Conservation (phyloP, 2,797 vertebrate species). For the Poecilia picta region DNA sequence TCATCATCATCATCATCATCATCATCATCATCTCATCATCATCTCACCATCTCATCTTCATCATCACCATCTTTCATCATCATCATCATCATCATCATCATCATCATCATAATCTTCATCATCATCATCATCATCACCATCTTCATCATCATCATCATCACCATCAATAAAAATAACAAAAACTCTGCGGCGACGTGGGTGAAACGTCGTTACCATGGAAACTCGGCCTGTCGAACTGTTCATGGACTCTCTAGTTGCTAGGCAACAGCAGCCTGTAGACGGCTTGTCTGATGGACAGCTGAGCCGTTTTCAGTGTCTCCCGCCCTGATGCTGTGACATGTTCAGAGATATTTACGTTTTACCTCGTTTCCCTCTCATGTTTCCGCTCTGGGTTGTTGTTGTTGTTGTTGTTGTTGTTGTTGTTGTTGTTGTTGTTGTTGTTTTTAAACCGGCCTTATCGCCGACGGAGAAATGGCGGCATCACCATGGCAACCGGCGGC, state of each 20-base stretch:
- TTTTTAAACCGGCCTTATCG: background rate
- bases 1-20: no score
- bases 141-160: background rate
- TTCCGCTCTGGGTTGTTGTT: background rate
- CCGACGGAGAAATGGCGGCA: background rate
- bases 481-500: background rate
- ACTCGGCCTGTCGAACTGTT: slow-evolving; percentile 18
- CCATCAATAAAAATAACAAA: no score
- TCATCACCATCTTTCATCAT: no score
- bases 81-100: no score
- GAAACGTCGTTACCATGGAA: slow-evolving; percentile 39
- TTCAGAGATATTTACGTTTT: background rate
- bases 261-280: slow-evolving; percentile 55
- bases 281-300: no score
- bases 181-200: background rate
- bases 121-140: background rate
- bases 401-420: no score
- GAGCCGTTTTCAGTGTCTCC: no score
- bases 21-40: no score
- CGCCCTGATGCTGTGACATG: background rate
- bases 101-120: no score
- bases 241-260: slow-evolving; percentile 25
- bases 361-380: background rate
- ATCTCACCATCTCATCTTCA: no score
- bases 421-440: background rate